A percentile compares a stretch with the other conserved stretches of the same genome.
These are phyloP conservation scores for Dryobotodes eremita DNA, from an alignment of 2,888 invertebrate species.

Conservation along the genomic window DNA sequence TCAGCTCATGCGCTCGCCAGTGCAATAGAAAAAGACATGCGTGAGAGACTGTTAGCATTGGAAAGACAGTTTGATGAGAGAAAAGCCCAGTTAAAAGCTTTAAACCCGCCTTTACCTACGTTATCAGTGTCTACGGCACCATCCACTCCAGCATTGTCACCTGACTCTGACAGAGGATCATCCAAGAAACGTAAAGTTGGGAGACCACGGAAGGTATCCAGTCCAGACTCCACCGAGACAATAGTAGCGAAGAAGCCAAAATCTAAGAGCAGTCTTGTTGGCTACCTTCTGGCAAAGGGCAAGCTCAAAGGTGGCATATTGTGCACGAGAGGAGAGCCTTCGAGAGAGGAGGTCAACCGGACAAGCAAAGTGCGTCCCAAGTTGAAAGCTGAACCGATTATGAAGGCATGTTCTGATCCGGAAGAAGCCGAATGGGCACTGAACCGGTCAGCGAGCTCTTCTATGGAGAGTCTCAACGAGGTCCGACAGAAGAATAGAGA, in stretches of 20 bases:
- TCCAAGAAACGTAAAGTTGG: constrained; percentile 96
- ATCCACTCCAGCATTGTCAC: constrained; percentile 86
- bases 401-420: constrained; percentile 91
- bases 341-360: constrained; percentile 85
- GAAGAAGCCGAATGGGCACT: constrained; percentile 87
- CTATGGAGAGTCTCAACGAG: constrained; percentile 89
- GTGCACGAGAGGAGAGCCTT: constrained; percentile 89
- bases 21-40: constrained; percentile 95
- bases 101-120: constrained; percentile 90
- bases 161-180: constrained; percentile 88
- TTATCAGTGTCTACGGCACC: constrained; percentile 85
- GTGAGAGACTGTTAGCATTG: constrained; percentile 94
- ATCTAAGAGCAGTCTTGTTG: constrained; percentile 92
- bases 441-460: constrained; percentile 88
- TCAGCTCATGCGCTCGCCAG: constrained; percentile 92
- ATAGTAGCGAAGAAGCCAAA: constrained; percentile 96
- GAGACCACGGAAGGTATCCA: constrained; percentile 93
- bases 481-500: constrained; percentile 88
- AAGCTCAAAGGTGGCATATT: constrained; percentile 90
- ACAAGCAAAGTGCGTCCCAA: constrained; percentile 93
- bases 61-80: constrained; percentile 96
- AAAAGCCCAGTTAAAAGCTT: constrained; percentile 94
- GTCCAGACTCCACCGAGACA: constrained; percentile 93
- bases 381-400: constrained; percentile 93
- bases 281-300: constrained; percentile 92